Percentiles rank a stretch among this genome's conserved stretches.
These are phyloP conservation scores for Peribatodes rhomboidaria DNA, from an alignment of 2,888 invertebrate genomes.

Conservation along the genomic window DNA sequence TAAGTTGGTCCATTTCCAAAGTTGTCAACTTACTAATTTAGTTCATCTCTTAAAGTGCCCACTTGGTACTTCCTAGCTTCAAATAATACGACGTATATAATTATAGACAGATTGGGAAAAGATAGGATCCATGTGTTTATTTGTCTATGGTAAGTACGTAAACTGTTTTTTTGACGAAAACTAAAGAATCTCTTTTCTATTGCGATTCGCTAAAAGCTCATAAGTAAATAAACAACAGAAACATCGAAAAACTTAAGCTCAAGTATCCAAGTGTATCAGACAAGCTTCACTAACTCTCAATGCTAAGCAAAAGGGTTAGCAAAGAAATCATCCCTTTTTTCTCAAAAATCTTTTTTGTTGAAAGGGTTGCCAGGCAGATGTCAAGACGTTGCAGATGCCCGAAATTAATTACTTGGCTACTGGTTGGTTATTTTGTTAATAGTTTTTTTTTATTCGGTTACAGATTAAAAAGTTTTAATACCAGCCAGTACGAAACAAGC, in stretches of 20 bases:
- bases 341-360: conserved; percentile 54
- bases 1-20: too few relatives aligned
- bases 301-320: conserved; percentile 37
- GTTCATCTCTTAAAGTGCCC: too few relatives aligned
- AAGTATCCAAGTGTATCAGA: conserved; percentile 31
- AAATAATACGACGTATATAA: too few relatives aligned
- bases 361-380: conserved; percentile 70
- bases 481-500: conserved; percentile 1
- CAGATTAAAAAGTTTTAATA: conserved; percentile 11
- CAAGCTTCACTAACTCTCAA: conserved; percentile 43
- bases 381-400: conserved; percentile 67
- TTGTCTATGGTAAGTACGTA: too few relatives aligned
- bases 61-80: too few relatives aligned
- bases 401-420: conserved; percentile 72
- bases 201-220: background rate
- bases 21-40: too few relatives aligned
- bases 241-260: conserved; percentile 42
- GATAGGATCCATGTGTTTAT: too few relatives aligned
- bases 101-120: too few relatives aligned
- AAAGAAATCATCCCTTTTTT: conserved; percentile 46
- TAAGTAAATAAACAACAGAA: conserved; percentile 48
- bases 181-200: too few relatives aligned
- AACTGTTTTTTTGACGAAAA: too few relatives aligned
- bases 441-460: conserved; percentile 5
- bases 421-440: conserved; percentile 46